phyloP scores from a whole-genome alignment of 2,113 vertebrate species.

The Burhinus oedicnemus region DNA sequence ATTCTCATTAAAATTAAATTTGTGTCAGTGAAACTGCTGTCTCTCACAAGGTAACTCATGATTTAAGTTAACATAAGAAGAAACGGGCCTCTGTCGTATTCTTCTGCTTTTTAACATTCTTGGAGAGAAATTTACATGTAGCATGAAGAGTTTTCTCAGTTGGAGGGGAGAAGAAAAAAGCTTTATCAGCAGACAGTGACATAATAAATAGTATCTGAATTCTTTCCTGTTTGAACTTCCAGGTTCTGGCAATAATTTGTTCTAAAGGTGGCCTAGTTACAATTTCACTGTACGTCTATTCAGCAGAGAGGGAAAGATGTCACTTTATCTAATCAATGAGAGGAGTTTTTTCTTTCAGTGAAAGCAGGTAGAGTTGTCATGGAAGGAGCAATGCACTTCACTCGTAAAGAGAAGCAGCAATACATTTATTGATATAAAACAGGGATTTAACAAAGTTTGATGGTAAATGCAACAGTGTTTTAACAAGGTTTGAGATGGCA shows the following conservation, averaged over 20 bases:
- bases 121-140: not conserved
- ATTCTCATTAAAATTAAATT: not conserved
- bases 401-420: no score
- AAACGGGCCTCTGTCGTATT: not conserved
- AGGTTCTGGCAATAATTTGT: not conserved
- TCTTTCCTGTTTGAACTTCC: not conserved
- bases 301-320: not conserved
- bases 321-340: not conserved
- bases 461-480: no score
- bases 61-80: not conserved
- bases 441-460: no score
- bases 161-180: not conserved
- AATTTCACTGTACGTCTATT: not conserved
- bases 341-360: not conserved
- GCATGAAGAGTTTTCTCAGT: not conserved
- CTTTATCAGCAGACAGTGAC: not conserved
- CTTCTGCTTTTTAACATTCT: not conserved
- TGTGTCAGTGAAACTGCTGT: not conserved
- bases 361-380: not conserved
- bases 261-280: not conserved
- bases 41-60: not conserved
- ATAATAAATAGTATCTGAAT: not conserved
- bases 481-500: no score
- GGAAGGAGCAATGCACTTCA: no score
- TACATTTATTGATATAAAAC: no score